phyloP scores from a whole-genome alignment of 2,888 invertebrate species.

The Chrysina gloriosa region DNA sequence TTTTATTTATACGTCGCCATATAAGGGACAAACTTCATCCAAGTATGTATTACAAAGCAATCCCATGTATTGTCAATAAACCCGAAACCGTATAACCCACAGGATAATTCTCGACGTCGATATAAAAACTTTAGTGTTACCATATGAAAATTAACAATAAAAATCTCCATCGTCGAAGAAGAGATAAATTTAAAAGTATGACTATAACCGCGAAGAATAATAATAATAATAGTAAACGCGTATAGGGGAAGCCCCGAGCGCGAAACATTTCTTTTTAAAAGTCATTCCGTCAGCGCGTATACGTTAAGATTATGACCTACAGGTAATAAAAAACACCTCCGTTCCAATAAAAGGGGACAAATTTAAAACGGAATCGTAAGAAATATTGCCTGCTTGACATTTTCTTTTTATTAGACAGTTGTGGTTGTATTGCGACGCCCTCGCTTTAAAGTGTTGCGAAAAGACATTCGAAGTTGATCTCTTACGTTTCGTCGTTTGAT shows the following conservation, averaged over 20 bases:
- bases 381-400: conserved; percentile 47
- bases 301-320: conserved; percentile 41
- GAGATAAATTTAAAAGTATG: conserved; percentile 47
- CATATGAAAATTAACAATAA: conserved; percentile 54
- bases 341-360: conserved; percentile 51
- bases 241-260: conserved; percentile 40
- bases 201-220: conserved; percentile 49
- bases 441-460: conserved; percentile 31
- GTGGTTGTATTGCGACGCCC: conserved; percentile 6
- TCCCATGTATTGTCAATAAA: conserved; percentile 36
- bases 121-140: conserved; percentile 41
- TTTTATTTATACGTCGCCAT: conserved; percentile 23
- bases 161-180: conserved; percentile 50
- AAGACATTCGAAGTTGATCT: conserved; percentile 7
- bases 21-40: conserved; percentile 7
- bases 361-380: conserved; percentile 46
- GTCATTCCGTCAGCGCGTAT: conserved; percentile 45
- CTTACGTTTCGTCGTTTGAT: too few species aligned
- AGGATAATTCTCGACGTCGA: conserved; percentile 39
- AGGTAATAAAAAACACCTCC: conserved; percentile 48
- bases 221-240: conserved; percentile 50
- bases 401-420: conserved; percentile 42
- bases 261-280: conserved; percentile 52
- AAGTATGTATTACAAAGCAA: conserved; percentile 11
- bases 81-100: conserved; percentile 24